These are phyloP conservation scores for Teinopalpus imperialis DNA, from an alignment of 2,888 invertebrate genomes.

Conservation along the genomic window DNA sequence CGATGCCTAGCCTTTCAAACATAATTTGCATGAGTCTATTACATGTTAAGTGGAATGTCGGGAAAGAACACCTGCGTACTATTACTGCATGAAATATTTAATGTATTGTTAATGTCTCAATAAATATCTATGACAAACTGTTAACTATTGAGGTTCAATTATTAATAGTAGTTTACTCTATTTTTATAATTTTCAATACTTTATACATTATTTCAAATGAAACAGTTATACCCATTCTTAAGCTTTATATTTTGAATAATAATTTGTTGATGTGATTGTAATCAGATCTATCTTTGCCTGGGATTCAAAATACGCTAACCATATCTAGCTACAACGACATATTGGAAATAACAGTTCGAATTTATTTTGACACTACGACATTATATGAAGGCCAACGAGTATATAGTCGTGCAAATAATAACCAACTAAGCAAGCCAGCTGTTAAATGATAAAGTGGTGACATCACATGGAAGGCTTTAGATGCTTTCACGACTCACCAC, in stretches of 20 bases:
- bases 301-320: too few relatives aligned
- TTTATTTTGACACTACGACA: too few relatives aligned
- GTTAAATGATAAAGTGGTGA: slow-evolving; percentile 39
- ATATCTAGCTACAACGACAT: too few relatives aligned
- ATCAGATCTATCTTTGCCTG: too few relatives aligned
- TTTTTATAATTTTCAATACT: not conserved
- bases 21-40: slow-evolving; percentile 36
- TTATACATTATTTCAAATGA: not conserved
- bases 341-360: too few relatives aligned
- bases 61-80: slow-evolving; percentile 21
- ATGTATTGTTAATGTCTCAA: not conserved
- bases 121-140: too few relatives aligned
- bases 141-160: too few relatives aligned
- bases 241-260: too few relatives aligned
- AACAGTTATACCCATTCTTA: slow-evolving; percentile 1
- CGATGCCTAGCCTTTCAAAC: slow-evolving; percentile 18
- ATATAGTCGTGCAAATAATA: slow-evolving; percentile 12
- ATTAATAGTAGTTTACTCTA: too few relatives aligned
- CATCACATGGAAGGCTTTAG: slow-evolving; percentile 47
- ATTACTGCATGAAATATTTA: slow-evolving; percentile 5
- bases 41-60: slow-evolving; percentile 15
- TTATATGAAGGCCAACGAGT: too few relatives aligned
- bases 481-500: slow-evolving; percentile 49
- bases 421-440: slow-evolving; percentile 31
- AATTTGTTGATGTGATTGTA: too few relatives aligned